Base-by-base conservation (phyloP, 1,140 invertebrate genomes). In the Homalodisca vitripennis region DNA sequence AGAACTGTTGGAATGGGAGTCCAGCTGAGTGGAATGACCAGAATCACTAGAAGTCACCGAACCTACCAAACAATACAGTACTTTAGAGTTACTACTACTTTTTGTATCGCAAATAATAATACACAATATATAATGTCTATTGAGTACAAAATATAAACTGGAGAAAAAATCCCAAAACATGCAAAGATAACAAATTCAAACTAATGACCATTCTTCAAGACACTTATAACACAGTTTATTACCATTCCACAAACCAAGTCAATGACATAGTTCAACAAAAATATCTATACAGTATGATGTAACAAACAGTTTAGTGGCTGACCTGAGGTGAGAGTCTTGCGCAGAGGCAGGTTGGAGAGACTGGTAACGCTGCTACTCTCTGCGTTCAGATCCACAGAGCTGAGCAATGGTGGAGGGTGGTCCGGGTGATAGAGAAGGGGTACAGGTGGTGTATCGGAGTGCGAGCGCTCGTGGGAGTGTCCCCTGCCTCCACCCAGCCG, bases 281-380 rank as follows among this genome's bases (percentile, higher is more conserved):
- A n/a, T n/a, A n/a, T n/a, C n/a, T n/a, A n/a, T n/a, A n/a, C n/a
- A n/a, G n/a, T n/a, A n/a, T n/a, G n/a, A n/a, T n/a, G n/a, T n/a
- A n/a, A n/a, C n/a, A n/a, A n/a, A n/a, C n/a, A n/a, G n/a, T n/a
- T n/a, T n/a, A n/a, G n/a, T n/a, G n/a, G 82, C 86, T 84, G 80
- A 93, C 92, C 92, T 77, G 90, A 92, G 64, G 89, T 91, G 74
- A 90, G 80, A 41, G 92, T 94, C 83, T 97, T 96, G 72, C 93
- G 83, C 72, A 94, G 80, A 53, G 93, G 93, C 78, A 95, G 85
- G 82, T 94, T 94, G 75, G 92, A 92, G 71, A 97, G 85, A 73
- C 92, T 94, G 30, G 95, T 95, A 63, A 98, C 95, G 80, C 93
- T 96, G 78, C 94, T 97, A 78, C 93, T 96, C 80, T 98, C 96